Base-by-base conservation (phyloP, 2,797 vertebrate species). In the Poeciliopsis turneri region DNA sequence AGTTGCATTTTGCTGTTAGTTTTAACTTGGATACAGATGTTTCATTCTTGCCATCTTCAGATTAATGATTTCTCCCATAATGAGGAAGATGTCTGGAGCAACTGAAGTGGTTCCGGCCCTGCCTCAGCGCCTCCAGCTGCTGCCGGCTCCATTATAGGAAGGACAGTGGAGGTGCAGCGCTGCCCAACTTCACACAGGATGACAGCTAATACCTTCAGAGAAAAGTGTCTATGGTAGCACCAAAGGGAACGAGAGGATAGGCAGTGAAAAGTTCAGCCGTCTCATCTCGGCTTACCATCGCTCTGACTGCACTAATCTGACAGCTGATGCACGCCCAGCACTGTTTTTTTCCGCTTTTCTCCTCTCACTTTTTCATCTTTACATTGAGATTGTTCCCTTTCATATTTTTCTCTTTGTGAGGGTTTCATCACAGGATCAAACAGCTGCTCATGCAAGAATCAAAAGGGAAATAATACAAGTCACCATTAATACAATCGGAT, bases 221-320 rank as follows among this genome's bases (percentile, higher is more conserved):
- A 88, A 87, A 92, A 88, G 85, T 83, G 85, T 78, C 87, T 53
- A 0, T 36, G 25, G 72, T 68, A 78, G 76, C 87, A 90, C 83
- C 78, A 79, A 90, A 86, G 82, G 87, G 79, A 88, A 76, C 77
- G 0, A 18, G 81, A 75, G 85, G 76, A 87, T 70, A 80, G 71
- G 75, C 78, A 76, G 85, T 78, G 85, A 91, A 91, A 92, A 87
- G 85, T 88, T 91, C 87, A 86, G 75, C 49, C 61, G 51, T 90
- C 88, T 90, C 87, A 84, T 87, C 88, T 84, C 4, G 6, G 78
- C 76, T 90, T 82, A 45, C 78, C 75, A 82, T 90, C 75, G 57
- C 84, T 88, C 82, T 72, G 76, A 69, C 43, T 61, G 77, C 82
- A 76, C 80, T 90, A 89, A 92, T 91, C 85, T 88, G 88, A 92